A percentile compares a stretch with the other conserved stretches of the same genome.
These are phyloP conservation scores for Chunga burmeisteri DNA, from an alignment of 2,113 vertebrate species.

Conservation along the genomic window DNA sequence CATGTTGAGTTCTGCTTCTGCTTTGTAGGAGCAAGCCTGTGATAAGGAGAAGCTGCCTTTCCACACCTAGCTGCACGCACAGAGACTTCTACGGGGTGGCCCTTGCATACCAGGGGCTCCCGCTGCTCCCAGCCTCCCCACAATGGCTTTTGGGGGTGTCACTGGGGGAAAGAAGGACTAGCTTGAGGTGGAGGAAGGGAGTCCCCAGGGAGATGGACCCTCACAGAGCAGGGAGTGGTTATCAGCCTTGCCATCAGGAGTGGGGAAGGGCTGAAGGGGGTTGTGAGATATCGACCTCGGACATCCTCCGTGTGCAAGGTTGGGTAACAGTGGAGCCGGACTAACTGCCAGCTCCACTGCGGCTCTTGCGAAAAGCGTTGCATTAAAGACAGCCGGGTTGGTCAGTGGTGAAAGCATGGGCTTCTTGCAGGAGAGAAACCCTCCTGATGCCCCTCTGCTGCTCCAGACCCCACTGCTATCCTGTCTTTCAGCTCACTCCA, in stretches of 20 bases:
- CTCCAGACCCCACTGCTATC: fast-evolving
- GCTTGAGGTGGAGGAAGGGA: not conserved
- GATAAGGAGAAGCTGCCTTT: not conserved
- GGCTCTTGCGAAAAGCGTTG: not conserved
- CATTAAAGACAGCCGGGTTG: not conserved
- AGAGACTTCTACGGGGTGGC: fast-evolving
- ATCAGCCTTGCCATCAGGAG: not conserved
- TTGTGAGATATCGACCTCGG: not conserved
- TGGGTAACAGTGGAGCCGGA: not conserved
- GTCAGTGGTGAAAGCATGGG: not conserved
- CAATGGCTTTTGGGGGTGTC: not conserved
- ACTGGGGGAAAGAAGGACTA: fast-evolving
- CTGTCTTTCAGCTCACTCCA: fast-evolving
- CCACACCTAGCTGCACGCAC: fast-evolving
- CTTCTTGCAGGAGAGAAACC: not conserved
- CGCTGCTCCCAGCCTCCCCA: fast-evolving
- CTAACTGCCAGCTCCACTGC: not conserved
- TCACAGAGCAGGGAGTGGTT: not conserved
- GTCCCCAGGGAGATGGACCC: not conserved
- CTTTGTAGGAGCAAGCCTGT: not conserved
- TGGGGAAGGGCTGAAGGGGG: not conserved
- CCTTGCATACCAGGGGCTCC: not conserved
- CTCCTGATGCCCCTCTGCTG: fast-evolving
- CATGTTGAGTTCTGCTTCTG: not conserved
- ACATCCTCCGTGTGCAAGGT: not conserved